These are phyloP conservation scores for Trichopria drosophilae DNA, from an alignment of 2,888 invertebrate genomes.

Conservation along the genomic window DNA sequence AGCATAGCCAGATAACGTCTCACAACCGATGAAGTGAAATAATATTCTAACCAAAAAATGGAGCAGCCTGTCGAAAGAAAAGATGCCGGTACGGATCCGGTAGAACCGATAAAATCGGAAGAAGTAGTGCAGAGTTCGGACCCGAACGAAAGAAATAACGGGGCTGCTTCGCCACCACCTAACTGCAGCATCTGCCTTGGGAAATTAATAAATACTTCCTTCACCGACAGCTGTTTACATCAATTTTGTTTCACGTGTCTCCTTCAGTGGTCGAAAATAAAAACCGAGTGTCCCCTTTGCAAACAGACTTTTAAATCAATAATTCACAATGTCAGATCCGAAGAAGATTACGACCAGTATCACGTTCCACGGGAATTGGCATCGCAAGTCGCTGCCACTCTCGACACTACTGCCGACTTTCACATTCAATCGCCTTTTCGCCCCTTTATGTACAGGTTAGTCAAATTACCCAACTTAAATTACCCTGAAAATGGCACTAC, in stretches of 20 bases:
- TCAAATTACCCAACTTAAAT: background rate
- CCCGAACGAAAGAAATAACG: slow-evolving; percentile 60
- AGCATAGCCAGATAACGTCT: no score
- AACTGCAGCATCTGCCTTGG: slow-evolving; percentile 93
- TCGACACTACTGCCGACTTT: slow-evolving; percentile 43
- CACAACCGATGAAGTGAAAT: no score
- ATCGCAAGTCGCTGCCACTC: slow-evolving; percentile 50
- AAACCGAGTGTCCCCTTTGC: slow-evolving; percentile 91
- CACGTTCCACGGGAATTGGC: slow-evolving; percentile 54
- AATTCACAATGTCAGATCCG: slow-evolving; percentile 87
- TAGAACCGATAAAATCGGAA: slow-evolving; percentile 50
- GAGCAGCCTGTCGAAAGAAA: slow-evolving; percentile 39
- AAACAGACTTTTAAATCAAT: slow-evolving; percentile 90
- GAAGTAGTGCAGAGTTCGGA: slow-evolving; percentile 57
- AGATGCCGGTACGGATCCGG: slow-evolving; percentile 32
- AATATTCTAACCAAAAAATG: no score
- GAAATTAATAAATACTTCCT: slow-evolving; percentile 82
- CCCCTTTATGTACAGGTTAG: slow-evolving; percentile 38
- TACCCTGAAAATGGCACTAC: background rate
- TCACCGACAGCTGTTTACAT: slow-evolving; percentile 90
- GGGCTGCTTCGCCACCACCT: slow-evolving; percentile 72
- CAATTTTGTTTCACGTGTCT: slow-evolving; percentile 93
- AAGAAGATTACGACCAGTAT: slow-evolving; percentile 87
- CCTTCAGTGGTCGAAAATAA: slow-evolving; percentile 92
- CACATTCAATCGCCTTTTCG: slow-evolving; percentile 20